Conservation (phyloP, 2,888 invertebrate species). For the Pinctada fucata region DNA sequence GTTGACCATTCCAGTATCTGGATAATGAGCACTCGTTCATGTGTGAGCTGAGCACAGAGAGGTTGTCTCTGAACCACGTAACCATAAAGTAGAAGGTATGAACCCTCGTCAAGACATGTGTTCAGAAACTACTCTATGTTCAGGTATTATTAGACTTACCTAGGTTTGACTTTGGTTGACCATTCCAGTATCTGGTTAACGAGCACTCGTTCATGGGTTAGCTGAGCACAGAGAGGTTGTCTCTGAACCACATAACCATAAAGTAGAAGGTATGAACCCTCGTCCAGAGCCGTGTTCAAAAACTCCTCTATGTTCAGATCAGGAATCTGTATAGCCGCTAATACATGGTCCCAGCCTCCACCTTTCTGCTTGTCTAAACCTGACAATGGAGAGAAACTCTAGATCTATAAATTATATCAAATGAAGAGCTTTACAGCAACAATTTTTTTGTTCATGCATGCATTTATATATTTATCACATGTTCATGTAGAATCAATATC, state of each 20-base stretch:
- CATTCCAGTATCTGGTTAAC: slow-evolving; percentile 68
- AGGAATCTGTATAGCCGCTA: slow-evolving; percentile 70
- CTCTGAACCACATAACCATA: slow-evolving; percentile 68
- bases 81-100: slow-evolving; percentile 69
- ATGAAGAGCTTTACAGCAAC: too few relatives aligned
- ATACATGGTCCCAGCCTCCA: slow-evolving; percentile 66
- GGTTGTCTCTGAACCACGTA: slow-evolving; percentile 68
- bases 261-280: slow-evolving; percentile 69
- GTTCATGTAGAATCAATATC: too few relatives aligned
- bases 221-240: slow-evolving; percentile 65
- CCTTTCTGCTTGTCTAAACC: slow-evolving; percentile 36
- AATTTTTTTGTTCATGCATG: too few relatives aligned
- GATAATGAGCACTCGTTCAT: slow-evolving; percentile 64
- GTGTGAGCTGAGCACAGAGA: slow-evolving; percentile 60
- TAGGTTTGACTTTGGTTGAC: slow-evolving; percentile 66
- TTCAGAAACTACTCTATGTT: slow-evolving; percentile 66
- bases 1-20: slow-evolving; percentile 68
- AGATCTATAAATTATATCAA: too few relatives aligned
- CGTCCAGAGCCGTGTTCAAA: slow-evolving; percentile 61
- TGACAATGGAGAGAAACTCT: slow-evolving; percentile 16
- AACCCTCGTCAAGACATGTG: slow-evolving; percentile 63
- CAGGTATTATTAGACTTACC: slow-evolving; percentile 59
- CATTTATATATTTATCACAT: too few relatives aligned
- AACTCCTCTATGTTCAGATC: slow-evolving; percentile 70
- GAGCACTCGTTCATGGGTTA: slow-evolving; percentile 61